Evolutionary conservation across 1,140 invertebrate species (phyloP).

Genomic region (Brachystomella parvula): DNA sequence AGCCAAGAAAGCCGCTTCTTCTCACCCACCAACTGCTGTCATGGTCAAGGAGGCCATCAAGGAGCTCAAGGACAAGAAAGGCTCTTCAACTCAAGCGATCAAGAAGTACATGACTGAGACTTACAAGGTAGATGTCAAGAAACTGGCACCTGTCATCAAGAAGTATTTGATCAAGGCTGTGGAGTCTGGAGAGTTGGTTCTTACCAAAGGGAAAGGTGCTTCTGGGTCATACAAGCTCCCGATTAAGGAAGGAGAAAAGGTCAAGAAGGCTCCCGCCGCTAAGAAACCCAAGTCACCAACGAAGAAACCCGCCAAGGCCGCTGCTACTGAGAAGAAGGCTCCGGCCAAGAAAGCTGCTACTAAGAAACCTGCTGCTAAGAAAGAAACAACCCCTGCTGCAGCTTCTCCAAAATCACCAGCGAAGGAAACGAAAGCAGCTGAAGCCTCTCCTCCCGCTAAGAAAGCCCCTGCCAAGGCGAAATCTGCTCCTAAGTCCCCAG

Average conservation of each 20-base stretch:
- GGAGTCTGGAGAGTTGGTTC: too few relatives aligned
- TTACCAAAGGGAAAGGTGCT: too few relatives aligned
- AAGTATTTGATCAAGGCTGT: constrained; percentile 54
- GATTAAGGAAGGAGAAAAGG: constrained; percentile 24
- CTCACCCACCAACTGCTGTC: constrained; percentile 21
- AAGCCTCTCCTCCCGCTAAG: too few relatives aligned
- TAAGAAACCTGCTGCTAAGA: constrained; percentile 26
- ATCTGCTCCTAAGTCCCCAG: too few relatives aligned
- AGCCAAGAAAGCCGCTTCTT: neutral
- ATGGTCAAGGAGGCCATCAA: constrained; percentile 51
- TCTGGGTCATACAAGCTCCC: constrained; percentile 53
- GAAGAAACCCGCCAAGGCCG: too few relatives aligned
- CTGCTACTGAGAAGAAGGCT: neutral
- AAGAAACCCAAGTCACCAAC: constrained; percentile 37
- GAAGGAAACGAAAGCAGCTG: too few relatives aligned
- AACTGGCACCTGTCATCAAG: constrained; percentile 53
- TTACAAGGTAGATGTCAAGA: constrained; percentile 53
- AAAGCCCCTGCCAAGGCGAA: too few relatives aligned
- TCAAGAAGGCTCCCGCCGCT: constrained; percentile 13
- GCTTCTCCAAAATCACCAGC: too few relatives aligned
- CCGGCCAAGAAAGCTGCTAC: constrained; percentile 5
- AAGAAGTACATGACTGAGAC: constrained; percentile 55
- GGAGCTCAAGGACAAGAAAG: constrained; percentile 52
- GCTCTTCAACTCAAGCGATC: constrained; percentile 54
- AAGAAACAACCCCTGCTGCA: too few relatives aligned